A percentile compares a stretch with the other conserved stretches of the same genome.
Evolutionary conservation across 2,797 vertebrate species (phyloP).

Genomic region (Lates japonicus): DNA sequence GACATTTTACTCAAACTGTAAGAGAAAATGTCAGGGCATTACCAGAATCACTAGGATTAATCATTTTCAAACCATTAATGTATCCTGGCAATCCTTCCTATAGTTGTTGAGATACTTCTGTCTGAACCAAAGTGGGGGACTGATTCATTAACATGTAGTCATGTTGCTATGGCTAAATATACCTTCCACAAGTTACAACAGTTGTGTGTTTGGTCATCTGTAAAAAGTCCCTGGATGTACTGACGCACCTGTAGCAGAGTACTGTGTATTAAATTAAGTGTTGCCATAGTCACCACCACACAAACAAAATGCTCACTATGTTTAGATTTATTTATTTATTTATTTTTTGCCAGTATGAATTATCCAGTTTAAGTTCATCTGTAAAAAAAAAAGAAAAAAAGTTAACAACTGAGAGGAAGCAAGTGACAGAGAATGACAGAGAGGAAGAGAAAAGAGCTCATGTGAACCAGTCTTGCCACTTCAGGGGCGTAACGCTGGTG

Average conservation of each 20-base stretch:
- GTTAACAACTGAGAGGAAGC: constrained; percentile 8
- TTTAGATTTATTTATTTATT: background rate
- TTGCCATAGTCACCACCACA: background rate
- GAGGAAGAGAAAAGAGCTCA: constrained; percentile 47
- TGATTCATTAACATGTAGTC: background rate
- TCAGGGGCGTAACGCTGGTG: constrained; percentile 71
- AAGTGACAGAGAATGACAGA: constrained; percentile 16
- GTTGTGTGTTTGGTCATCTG: constrained; percentile 12
- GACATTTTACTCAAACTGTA: background rate
- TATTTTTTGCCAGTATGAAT: background rate
- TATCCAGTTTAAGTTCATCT: background rate
- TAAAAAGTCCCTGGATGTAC: constrained; percentile 6
- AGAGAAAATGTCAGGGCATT: background rate
- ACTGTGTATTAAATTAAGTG: background rate
- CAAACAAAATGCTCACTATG: background rate
- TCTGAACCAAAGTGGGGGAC: background rate
- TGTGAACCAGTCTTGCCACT: constrained; percentile 82
- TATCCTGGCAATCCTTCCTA: background rate
- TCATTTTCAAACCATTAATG: background rate
- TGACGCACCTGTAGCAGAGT: constrained; percentile 1
- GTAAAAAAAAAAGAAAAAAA: background rate
- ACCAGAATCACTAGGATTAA: background rate
- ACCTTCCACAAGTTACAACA: background rate
- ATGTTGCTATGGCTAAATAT: background rate
- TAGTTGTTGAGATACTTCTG: constrained; percentile 4